Conservation (phyloP, 2,888 invertebrate genomes). For the Pseudolycoriella hygida region DNA sequence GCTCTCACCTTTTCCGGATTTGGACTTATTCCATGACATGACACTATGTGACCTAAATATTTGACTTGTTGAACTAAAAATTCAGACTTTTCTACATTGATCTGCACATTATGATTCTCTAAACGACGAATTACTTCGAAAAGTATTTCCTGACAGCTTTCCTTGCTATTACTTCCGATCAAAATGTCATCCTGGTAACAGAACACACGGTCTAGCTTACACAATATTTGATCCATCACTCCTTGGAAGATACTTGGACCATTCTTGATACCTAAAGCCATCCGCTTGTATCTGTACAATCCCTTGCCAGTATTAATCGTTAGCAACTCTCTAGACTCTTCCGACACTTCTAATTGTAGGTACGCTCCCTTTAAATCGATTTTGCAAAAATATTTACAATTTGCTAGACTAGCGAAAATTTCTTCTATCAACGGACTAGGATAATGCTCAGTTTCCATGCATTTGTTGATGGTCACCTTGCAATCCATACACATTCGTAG, state of each 20-base stretch:
- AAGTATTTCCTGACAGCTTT: too few species aligned
- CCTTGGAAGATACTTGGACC: constrained; percentile 11
- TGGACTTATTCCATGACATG: neutral
- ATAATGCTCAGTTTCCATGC: constrained; percentile 6
- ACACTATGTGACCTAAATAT: neutral
- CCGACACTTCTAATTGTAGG: constrained; percentile 4
- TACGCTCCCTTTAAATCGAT: too few species aligned
- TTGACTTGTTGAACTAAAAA: neutral
- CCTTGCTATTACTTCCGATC: too few species aligned
- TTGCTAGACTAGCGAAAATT: constrained; percentile 2
- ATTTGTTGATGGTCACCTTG: too few species aligned
- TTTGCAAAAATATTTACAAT: neutral
- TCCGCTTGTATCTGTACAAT: constrained; percentile 8
- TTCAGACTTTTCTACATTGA: constrained; percentile 3
- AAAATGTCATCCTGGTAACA: constrained; percentile 11
- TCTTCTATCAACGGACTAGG: constrained; percentile 9
- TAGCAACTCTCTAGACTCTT: constrained; percentile 5
- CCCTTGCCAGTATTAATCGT: constrained; percentile 10
- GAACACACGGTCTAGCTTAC: constrained; percentile 4
- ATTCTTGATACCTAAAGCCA: constrained; percentile 9
- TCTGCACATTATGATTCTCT: neutral
- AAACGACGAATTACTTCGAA: too few species aligned
- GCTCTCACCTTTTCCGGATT: constrained; percentile 1
- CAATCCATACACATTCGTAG: too few species aligned
- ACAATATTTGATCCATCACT: constrained; percentile 11